phyloP scores from a whole-genome alignment of 1,140 invertebrate genomes.

The Uloborus diversus region DNA sequence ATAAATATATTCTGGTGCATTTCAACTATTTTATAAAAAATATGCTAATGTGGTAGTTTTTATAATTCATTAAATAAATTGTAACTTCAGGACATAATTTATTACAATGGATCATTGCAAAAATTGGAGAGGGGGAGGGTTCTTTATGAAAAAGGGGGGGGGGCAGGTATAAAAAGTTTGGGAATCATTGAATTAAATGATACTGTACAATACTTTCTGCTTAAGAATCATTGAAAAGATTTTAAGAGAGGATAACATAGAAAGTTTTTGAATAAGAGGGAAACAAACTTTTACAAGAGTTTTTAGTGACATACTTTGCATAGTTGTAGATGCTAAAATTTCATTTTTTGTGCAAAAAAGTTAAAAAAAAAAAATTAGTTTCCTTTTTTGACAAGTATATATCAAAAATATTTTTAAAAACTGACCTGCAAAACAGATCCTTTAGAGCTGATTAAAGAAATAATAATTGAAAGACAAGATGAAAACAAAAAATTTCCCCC shows the following conservation, averaged over 20 bases:
- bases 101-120: too few relatives aligned
- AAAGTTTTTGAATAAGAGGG: too few relatives aligned
- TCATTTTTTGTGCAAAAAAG: neutral
- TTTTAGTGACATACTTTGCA: neutral
- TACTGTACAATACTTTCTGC: too few relatives aligned
- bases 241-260: neutral
- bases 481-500: conserved; percentile 1
- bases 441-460: conserved; percentile 10
- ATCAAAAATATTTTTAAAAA: neutral
- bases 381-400: neutral
- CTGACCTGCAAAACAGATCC: conserved; percentile 31
- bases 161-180: too few relatives aligned
- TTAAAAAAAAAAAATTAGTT: neutral
- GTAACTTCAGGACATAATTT: too few relatives aligned
- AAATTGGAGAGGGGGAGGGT: too few relatives aligned
- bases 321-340: neutral
- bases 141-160: too few relatives aligned
- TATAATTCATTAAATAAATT: too few relatives aligned
- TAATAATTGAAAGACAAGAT: neutral
- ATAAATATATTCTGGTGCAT: too few relatives aligned
- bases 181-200: too few relatives aligned
- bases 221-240: neutral
- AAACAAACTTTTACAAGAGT: neutral
- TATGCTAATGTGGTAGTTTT: too few relatives aligned
- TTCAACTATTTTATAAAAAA: too few relatives aligned